These are phyloP conservation scores for Hippoglossus stenolepis DNA, from an alignment of 2,113 vertebrate species.

Conservation along the genomic window DNA sequence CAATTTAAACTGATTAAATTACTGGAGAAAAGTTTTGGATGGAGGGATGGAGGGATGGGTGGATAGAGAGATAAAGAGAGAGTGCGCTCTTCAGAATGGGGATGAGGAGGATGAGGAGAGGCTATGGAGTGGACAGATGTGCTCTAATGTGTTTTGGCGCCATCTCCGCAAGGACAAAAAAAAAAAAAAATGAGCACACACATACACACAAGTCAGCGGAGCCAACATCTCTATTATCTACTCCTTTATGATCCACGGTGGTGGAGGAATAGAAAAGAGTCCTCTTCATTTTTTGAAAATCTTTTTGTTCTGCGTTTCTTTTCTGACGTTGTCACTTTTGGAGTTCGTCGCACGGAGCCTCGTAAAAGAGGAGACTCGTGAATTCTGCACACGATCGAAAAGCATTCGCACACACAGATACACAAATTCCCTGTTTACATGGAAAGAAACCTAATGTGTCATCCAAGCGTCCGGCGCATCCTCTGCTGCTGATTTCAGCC, in stretches of 20 bases:
- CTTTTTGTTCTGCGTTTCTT: not conserved
- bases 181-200: slow-evolving; percentile 16
- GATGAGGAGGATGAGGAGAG: slow-evolving; percentile 71
- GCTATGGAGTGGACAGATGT: slow-evolving; percentile 77
- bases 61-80: slow-evolving; percentile 20
- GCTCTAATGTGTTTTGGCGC: slow-evolving; percentile 80
- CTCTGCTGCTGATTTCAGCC: slow-evolving; percentile 69
- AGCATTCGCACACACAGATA: not conserved
- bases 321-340: not conserved
- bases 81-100: slow-evolving; percentile 61
- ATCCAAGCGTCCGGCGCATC: slow-evolving; percentile 57
- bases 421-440: slow-evolving; percentile 41
- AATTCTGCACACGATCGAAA: not conserved
- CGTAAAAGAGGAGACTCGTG: not conserved
- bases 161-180: slow-evolving; percentile 68
- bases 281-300: not conserved
- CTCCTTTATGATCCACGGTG: slow-evolving; percentile 34
- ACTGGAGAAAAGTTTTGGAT: slow-evolving; percentile 37
- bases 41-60: slow-evolving; percentile 2
- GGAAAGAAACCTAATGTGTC: slow-evolving; percentile 63
- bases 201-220: slow-evolving; percentile 18
- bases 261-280: not conserved
- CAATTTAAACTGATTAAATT: slow-evolving; percentile 25
- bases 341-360: not conserved
- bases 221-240: slow-evolving; percentile 46